Percentiles rank a stretch among this genome's conserved stretches.
These are phyloP conservation scores for Peromyscus californicus DNA, from an alignment of 2,113 vertebrate species.

Conservation along the genomic window DNA sequence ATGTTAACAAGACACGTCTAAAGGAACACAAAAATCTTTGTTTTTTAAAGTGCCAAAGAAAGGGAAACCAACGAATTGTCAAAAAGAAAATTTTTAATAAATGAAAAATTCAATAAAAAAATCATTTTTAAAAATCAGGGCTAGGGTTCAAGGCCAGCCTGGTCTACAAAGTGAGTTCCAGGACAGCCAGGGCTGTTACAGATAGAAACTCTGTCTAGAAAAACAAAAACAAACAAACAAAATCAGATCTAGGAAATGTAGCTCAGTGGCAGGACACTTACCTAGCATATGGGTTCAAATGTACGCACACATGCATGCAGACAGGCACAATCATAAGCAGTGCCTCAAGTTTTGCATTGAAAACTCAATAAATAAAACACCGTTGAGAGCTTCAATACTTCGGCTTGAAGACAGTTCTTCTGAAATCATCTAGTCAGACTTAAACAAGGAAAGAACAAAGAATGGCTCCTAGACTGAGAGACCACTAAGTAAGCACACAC, in stretches of 20 bases:
- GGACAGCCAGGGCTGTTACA: background rate
- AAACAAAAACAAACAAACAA: background rate
- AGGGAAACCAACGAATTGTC: background rate
- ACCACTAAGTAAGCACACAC: background rate
- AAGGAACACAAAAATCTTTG: background rate
- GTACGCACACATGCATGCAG: background rate
- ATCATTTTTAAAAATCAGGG: too few relatives aligned
- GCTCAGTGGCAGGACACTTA: background rate
- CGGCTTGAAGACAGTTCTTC: background rate
- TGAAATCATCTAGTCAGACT: background rate
- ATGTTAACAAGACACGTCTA: background rate
- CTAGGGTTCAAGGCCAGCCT: background rate
- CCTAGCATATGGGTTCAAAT: background rate
- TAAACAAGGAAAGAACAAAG: background rate
- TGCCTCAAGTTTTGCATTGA: background rate
- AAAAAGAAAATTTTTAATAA: background rate
- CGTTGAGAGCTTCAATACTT: background rate
- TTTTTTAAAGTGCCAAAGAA: background rate
- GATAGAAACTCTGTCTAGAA: background rate
- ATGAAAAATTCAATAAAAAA: background rate
- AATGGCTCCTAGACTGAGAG: background rate
- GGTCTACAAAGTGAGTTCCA: background rate
- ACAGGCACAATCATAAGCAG: background rate
- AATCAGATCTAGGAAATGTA: background rate
- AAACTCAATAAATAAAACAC: background rate